Evolutionary conservation across 2,888 invertebrate species (phyloP).

Genomic region (Conomelus anceps): DNA sequence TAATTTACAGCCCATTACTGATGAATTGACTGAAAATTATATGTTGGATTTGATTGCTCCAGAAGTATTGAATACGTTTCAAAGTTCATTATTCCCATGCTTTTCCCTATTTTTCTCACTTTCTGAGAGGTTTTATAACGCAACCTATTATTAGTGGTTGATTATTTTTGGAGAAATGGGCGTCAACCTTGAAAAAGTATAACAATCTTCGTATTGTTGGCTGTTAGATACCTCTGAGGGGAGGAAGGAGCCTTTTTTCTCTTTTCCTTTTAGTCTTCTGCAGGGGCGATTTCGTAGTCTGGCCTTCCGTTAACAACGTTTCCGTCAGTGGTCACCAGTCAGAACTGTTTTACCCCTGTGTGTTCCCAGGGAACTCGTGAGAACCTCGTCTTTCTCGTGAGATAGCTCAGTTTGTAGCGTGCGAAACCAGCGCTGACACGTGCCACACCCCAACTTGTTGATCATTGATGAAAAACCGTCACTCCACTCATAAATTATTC

Average conservation of each 20-base stretch:
- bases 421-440: background rate
- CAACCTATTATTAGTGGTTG: background rate
- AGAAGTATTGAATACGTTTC: background rate
- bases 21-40: background rate
- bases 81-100: background rate
- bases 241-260: background rate
- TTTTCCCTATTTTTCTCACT: background rate
- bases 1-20: background rate
- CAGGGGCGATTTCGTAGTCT: background rate
- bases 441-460: background rate
- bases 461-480: background rate
- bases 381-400: background rate
- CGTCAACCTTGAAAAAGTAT: background rate
- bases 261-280: background rate
- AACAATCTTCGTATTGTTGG: background rate
- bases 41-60: background rate
- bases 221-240: background rate
- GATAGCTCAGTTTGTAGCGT: background rate
- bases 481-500: background rate
- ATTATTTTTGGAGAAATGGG: background rate
- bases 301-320: background rate
- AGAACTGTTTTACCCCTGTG: no score
- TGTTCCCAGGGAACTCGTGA: background rate
- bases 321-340: background rate
- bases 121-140: background rate